These are phyloP conservation scores for Cuniculus paca DNA, from an alignment of 2,797 vertebrate species.

Conservation along the genomic window DNA sequence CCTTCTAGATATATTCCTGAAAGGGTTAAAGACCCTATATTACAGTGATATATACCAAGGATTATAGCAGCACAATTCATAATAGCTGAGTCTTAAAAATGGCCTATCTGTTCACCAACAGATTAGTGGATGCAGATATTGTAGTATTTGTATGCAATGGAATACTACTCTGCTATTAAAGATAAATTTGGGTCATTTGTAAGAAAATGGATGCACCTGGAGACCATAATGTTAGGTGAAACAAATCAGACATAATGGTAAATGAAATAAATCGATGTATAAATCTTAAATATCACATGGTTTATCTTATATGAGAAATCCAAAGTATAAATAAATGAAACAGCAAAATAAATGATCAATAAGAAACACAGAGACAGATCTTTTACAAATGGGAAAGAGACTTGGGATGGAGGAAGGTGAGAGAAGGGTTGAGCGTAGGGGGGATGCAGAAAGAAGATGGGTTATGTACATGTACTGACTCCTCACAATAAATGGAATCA, in stretches of 20 bases:
- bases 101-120: not conserved
- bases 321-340: not conserved
- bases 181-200: not conserved
- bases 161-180: not conserved
- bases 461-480: not conserved
- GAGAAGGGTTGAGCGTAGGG: not conserved
- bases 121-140: not conserved
- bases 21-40: not conserved
- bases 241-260: not conserved
- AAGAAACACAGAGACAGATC: not conserved
- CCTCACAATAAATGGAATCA: not conserved
- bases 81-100: not conserved
- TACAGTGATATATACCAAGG: not conserved
- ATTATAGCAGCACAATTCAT: not conserved
- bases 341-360: not conserved
- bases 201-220: not conserved
- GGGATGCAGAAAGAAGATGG: not conserved
- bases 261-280: no score
- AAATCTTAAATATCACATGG: not conserved
- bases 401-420: not conserved
- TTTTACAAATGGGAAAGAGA: not conserved
- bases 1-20: not conserved
- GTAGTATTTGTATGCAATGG: not conserved
- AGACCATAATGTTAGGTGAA: not conserved
- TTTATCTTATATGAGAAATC: not conserved